Evolutionary conservation across 2,113 vertebrate species (phyloP).

Genomic region (Numida meleagris): DNA sequence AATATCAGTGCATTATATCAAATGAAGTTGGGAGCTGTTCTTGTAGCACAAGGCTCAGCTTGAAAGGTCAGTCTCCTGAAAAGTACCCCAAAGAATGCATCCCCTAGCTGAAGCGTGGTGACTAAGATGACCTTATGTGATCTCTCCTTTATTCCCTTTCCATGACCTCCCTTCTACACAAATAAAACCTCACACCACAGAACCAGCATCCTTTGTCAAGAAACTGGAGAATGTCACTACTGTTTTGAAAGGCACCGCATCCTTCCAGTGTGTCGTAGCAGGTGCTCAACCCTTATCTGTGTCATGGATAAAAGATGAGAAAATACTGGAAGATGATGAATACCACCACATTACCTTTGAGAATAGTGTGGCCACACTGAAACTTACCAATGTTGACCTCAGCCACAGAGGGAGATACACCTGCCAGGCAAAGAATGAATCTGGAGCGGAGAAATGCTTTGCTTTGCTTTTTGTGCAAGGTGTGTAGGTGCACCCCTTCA

Average conservation of each 20-base stretch:
- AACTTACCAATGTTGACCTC: slow-evolving; percentile 82
- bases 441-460: slow-evolving; percentile 90
- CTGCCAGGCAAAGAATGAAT: slow-evolving; percentile 94
- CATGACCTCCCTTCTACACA: not conserved
- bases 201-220: slow-evolving; percentile 89
- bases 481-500: slow-evolving; percentile 68
- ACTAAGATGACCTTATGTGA: not conserved
- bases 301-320: slow-evolving; percentile 95
- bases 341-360: slow-evolving; percentile 87
- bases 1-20: slow-evolving; percentile 91
- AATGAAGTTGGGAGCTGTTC: slow-evolving; percentile 93
- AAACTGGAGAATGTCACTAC: slow-evolving; percentile 86
- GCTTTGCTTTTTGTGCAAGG: slow-evolving; percentile 94
- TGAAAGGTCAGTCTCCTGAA: slow-evolving; percentile 90
- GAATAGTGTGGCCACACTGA: slow-evolving; percentile 83
- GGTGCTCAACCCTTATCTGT: slow-evolving; percentile 90
- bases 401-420: slow-evolving; percentile 89
- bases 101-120: not conserved
- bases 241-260: slow-evolving; percentile 85
- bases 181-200: slow-evolving; percentile 71
- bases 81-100: not conserved
- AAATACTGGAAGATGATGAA: slow-evolving; percentile 89
- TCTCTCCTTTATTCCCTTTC: slow-evolving; percentile 40
- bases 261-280: slow-evolving; percentile 84
- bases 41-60: slow-evolving; percentile 84